Base-by-base conservation (phyloP, 2,888 invertebrate genomes). In the Eristalinus aeneus region DNA sequence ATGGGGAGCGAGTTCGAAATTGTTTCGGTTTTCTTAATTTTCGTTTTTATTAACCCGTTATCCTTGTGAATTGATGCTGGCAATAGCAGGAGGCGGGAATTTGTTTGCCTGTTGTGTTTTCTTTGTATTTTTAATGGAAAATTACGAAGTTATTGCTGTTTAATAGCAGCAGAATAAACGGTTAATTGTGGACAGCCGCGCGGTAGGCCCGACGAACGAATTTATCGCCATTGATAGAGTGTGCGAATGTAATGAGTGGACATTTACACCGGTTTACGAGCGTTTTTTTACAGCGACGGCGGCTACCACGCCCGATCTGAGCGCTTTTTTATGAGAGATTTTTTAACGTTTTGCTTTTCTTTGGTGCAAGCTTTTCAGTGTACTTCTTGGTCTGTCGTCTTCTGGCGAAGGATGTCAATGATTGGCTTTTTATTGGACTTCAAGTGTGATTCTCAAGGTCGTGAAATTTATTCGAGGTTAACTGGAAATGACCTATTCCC, bases 81-180 rank as follows among this genome's bases (percentile, higher is more conserved):
- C 27, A 27, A 27, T 27, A 27, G 27, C 12, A 39, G 27, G 56
- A 39, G 64, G 63, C 22, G 63, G 58, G 39, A 63, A 71, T 78
- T 71, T 58, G 53, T 10, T 56, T 16, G 20, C 11, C 16, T 23
- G 1, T 27, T 3, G 22, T 23, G 3, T 56, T 56, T 56, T 56
- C 6, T 56, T 56, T 8, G 23, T 56, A 36, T 64, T 79, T 73
- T 72, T 34, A 72, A 79, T 73, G 60, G 54, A 34, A 31, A 79
- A 23, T 73, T 67, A 54, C 68, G 2, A 22, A 69, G 80, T 69
- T 80, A 80, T 80, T 69, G 74, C 56, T 74, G 46, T 74, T 74
- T 80, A 69, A 68, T 64, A 69, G 46, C 64, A 64, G 64, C 46
- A 73, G 54, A 69, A 58, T 80, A 69, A 74, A 74, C 58, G 63